Evolutionary conservation across 2,888 invertebrate species (phyloP), one percentile per base, ranked within the genome.

Genomic region (Archaeoteleia sp.): DNA sequence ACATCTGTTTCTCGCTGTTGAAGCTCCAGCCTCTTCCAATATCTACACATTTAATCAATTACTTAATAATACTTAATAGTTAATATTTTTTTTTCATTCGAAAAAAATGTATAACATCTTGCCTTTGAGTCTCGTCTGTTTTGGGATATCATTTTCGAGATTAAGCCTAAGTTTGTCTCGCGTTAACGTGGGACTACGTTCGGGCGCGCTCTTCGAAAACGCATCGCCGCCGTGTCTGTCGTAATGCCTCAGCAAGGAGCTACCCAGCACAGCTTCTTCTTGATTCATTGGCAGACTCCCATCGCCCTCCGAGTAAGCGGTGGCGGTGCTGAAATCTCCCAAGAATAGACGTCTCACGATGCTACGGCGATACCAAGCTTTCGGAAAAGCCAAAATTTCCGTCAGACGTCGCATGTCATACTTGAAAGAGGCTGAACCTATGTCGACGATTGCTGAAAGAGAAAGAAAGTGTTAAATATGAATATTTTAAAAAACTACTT

Each of bases 401-500:
- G 96, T 95, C 68, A 99, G 87, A 0, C 98, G 90, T 25, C 98
- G 90, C 97, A 99, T 98, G 85, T 99, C 98, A 86, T 98, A 99
- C 83, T 98, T 97, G 86, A 99, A 98, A 14, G 95, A 95, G 6
- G 96, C 96, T 13, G 95, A 95, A 14, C 97, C 97, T 74, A 97
- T 95, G 86, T 97, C 97, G 78, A 96, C 92, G 73, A 97, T 95
- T 1, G 96, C 95, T 93, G 83, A n/a, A 80, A 77, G 68, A 67
- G 15, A 55, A 55, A 15, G 2, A 15, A 8, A 25, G 34, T 20
- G 9, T 30, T 43, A 20, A 15, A 12, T 2, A 10, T 7, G 15
- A 40, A 10, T 25, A 34, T 37, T 32, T 20, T 53, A 29, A n/a
- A 43, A 14, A n/a, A n/a, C n/a, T n/a, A n/a, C n/a, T n/a, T n/a